These are phyloP conservation scores for Lasioglossum leucozonium DNA, from an alignment of 2,888 invertebrate genomes.

Conservation along the genomic window DNA sequence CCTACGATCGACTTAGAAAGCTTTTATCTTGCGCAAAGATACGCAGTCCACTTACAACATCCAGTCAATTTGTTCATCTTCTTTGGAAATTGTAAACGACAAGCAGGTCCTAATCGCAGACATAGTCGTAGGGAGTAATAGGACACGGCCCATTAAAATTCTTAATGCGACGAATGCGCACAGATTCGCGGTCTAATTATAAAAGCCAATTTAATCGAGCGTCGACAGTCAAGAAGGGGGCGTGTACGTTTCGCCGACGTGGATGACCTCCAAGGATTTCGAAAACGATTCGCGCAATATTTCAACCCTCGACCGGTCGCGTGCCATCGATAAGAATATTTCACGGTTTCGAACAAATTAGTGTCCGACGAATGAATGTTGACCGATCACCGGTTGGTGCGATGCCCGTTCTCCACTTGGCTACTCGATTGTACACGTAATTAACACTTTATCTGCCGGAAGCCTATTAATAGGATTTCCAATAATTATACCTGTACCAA, in stretches of 20 bases:
- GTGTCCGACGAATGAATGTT: background rate
- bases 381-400: background rate
- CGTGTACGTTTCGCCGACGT: constrained; percentile 46
- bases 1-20: too few species aligned
- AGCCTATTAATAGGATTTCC: background rate
- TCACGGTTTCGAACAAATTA: background rate
- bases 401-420: background rate
- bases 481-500: background rate
- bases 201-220: background rate
- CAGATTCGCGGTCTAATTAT: background rate
- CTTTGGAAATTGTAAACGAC: background rate
- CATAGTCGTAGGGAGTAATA: background rate
- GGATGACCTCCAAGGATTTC: constrained; percentile 30
- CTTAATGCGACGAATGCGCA: background rate
- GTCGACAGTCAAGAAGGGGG: constrained; percentile 30
- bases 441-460: background rate
- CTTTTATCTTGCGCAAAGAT: too few species aligned
- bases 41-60: too few species aligned
- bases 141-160: background rate
- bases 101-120: background rate
- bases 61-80: too few species aligned
- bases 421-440: background rate
- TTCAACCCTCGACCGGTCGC: background rate
- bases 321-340: background rate
- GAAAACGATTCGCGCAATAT: background rate